Evolutionary conservation across 92 coral and sea anemone species (phyloP).

Genomic region (Phenganax stokvisi): DNA sequence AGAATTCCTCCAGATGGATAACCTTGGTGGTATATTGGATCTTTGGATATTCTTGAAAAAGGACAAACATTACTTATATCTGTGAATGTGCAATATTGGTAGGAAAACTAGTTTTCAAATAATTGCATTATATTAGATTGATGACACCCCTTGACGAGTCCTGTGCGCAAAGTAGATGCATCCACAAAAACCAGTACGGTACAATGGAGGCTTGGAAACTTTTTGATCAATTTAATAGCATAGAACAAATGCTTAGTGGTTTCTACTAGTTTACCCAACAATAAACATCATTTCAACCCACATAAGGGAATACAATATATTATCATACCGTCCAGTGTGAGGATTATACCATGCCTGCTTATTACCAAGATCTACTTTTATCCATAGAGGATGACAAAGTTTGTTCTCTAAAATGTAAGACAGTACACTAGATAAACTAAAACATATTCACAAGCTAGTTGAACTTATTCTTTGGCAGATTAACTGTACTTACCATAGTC

Average conservation of each 20-base stretch:
- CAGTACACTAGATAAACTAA: not conserved
- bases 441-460: not conserved
- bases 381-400: conserved; percentile 69
- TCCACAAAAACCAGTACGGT: not conserved
- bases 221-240: too few relatives aligned
- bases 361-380: conserved; percentile 46
- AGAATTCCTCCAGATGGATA: conserved; percentile 74
- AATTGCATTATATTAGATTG: too few relatives aligned
- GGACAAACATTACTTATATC: not conserved
- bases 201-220: too few relatives aligned
- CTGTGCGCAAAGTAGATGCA: not conserved
- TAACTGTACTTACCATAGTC: too few relatives aligned
- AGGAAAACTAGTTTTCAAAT: not conserved
- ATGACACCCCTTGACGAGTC: too few relatives aligned
- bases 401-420: conserved; percentile 12
- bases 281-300: too few relatives aligned
- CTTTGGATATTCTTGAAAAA: conserved; percentile 11
- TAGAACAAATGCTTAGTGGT: too few relatives aligned
- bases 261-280: too few relatives aligned
- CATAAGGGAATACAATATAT: too few relatives aligned
- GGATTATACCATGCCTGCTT: conserved; percentile 65
- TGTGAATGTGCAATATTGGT: not conserved
- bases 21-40: conserved; percentile 8
- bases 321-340: conserved; percentile 75
- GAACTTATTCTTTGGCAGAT: not conserved